These are phyloP conservation scores for Machimus rusticus DNA, from an alignment of 2,888 invertebrate genomes.

Conservation along the genomic window DNA sequence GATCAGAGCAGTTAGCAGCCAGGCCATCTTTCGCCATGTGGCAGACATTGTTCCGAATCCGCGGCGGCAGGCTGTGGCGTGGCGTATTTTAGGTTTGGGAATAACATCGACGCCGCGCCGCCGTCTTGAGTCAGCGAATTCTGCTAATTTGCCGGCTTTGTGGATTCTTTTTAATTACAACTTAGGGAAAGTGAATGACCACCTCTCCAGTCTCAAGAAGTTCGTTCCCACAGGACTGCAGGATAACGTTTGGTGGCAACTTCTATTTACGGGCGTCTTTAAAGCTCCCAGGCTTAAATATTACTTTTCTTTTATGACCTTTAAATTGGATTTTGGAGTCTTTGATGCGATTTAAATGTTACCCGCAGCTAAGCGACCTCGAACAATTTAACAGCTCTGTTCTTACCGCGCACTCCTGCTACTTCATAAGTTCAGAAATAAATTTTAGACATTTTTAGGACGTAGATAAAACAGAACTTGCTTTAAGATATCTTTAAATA, in stretches of 20 bases:
- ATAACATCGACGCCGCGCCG: neutral
- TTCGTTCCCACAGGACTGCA: neutral
- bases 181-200: neutral
- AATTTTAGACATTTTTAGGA: neutral
- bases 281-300: neutral
- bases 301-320: neutral
- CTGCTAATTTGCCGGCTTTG: slow-evolving; percentile 23
- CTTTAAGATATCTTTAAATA: neutral
- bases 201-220: neutral
- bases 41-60: neutral
- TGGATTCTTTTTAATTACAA: slow-evolving; percentile 8
- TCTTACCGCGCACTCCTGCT: neutral
- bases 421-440: neutral
- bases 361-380: neutral
- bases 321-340: neutral
- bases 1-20: slow-evolving; percentile 8
- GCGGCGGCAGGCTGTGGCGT: neutral
- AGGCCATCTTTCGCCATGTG: neutral
- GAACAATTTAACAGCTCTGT: neutral
- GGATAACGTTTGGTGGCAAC: neutral
- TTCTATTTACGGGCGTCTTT: neutral
- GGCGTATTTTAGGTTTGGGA: neutral
- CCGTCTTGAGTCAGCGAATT: slow-evolving; percentile 23
- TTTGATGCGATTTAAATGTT: neutral
- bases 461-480: neutral